Conservation (phyloP, 2,113 vertebrate genomes). For the Callopanchax toddi region DNA sequence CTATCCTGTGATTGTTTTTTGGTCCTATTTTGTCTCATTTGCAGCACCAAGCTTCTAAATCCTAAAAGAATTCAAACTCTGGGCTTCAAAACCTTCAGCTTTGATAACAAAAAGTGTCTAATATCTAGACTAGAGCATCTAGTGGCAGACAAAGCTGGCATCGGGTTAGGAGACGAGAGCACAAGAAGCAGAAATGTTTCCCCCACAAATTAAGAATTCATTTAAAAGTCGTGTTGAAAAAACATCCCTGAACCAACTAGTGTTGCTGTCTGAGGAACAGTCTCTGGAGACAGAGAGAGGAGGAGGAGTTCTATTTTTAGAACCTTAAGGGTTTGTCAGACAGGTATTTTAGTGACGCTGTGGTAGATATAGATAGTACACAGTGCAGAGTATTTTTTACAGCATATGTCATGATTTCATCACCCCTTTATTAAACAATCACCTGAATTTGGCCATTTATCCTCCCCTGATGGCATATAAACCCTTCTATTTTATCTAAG, state of each 20-base stretch:
- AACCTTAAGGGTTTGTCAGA: conserved; percentile 48
- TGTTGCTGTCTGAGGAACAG: conserved; percentile 48
- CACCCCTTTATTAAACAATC: conserved; percentile 35
- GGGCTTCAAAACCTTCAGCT: too few relatives aligned
- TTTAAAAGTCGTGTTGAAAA: conserved; percentile 56
- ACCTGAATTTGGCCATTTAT: conserved; percentile 9
- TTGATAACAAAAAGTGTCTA: too few relatives aligned
- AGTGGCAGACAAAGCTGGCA: conserved; percentile 8
- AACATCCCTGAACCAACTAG: conserved; percentile 63
- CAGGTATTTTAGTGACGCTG: conserved; percentile 40
- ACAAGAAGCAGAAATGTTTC: conserved; percentile 52
- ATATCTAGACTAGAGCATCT: too few relatives aligned
- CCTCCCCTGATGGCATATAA: neutral
- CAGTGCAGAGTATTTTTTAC: neutral
- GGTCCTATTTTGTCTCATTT: too few relatives aligned
- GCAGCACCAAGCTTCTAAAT: too few relatives aligned
- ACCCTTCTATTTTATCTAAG: too few relatives aligned
- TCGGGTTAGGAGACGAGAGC: conserved; percentile 23
- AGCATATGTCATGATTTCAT: conserved; percentile 5
- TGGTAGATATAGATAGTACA: conserved; percentile 10
- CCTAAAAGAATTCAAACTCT: too few relatives aligned
- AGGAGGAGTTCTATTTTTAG: conserved; percentile 60
- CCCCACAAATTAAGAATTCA: conserved; percentile 66
- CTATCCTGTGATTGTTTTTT: too few relatives aligned
- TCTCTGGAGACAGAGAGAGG: conserved; percentile 32